These are phyloP conservation scores for Beroe ovata DNA, from an alignment of 37 sponge, comb jelly and placozoan genomes.

Conservation along the genomic window DNA sequence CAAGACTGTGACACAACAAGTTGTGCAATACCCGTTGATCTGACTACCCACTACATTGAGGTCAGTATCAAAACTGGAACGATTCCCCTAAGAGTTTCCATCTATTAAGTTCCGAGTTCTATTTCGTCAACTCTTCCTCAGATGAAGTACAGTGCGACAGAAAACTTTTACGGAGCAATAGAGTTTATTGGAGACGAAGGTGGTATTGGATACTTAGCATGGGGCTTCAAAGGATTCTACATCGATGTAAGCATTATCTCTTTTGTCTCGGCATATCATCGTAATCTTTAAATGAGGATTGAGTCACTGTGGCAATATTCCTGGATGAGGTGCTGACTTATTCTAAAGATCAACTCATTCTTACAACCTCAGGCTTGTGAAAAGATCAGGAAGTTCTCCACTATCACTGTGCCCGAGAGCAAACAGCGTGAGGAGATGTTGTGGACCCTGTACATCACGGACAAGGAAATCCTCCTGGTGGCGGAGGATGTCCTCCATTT, in stretches of 20 bases:
- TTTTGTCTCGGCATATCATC: neutral
- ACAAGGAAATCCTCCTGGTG: conserved; percentile 21
- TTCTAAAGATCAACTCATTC: neutral
- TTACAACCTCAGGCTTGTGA: neutral
- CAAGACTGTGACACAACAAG: neutral
- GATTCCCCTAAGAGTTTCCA: too few relatives aligned
- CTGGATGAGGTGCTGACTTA: too few relatives aligned
- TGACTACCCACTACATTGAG: neutral
- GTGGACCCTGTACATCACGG: conserved; percentile 32
- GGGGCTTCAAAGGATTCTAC: conserved; percentile 9
- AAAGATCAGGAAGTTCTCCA: neutral
- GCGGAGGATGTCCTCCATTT: neutral
- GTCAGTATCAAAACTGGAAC: neutral
- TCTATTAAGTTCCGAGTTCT: too few relatives aligned
- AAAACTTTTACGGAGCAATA: conserved; percentile 20
- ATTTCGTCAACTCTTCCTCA: too few relatives aligned
- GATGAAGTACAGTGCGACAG: neutral
- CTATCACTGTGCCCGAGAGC: neutral
- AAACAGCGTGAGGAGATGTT: neutral
- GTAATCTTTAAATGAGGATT: too few relatives aligned
- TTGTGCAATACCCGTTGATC: neutral
- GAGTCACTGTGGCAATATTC: too few relatives aligned
- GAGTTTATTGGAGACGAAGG: conserved; percentile 12
- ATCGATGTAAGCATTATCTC: neutral
- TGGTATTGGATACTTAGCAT: neutral